Evolutionary conservation across 2,113 vertebrate species (phyloP), one percentile per base, ranked within the genome.

Genomic region (Nipponia nippon): DNA sequence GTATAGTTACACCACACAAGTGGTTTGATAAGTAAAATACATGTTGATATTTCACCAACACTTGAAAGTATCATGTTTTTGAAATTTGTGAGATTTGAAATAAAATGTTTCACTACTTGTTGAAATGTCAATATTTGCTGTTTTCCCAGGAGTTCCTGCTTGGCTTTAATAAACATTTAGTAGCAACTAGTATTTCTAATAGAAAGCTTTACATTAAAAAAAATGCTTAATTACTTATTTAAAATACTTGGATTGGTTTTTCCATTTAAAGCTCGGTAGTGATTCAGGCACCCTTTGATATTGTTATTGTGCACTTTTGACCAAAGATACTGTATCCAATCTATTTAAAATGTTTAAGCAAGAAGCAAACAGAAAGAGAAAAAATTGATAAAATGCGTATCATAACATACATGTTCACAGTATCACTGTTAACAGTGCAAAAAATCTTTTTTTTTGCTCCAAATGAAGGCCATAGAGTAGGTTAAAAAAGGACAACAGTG

Each of bases 21-120:
- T 92, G 77, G 23, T 91, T 95, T 86, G 44, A 61, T 78, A 87
- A 87, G 58, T 70, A 87, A 93, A 93, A 90, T 88, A 56, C 22
- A 52, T 71, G 15, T 27, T 95, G 82, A 55, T 72, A 81, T 83
- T 95, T 94, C 77, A 71, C 29, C 34, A 73, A 63, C n/a, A 58
- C 3, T 78, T 94, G 8, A 15, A 59, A 56, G 22, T 30, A 59
- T 16, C 19, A 44, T 30, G 10, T 4, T 95, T 85, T 65, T 66
- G 23, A 95, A 82, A 93, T 73, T 36, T 76, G 34, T 36, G 49
- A 80, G 38, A 67, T 86, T 69, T 89, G 26, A 53, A 63, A 55
- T 10, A 75, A 75, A 63, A 52, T 11, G 3, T 58, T 95, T 81
- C 32, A 52, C 6, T 84, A 27, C 6, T 80, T 36, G 8, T 2